Evolutionary conservation across 2,797 vertebrate genomes (phyloP).

Genomic region (Sparidentex hasta): DNA sequence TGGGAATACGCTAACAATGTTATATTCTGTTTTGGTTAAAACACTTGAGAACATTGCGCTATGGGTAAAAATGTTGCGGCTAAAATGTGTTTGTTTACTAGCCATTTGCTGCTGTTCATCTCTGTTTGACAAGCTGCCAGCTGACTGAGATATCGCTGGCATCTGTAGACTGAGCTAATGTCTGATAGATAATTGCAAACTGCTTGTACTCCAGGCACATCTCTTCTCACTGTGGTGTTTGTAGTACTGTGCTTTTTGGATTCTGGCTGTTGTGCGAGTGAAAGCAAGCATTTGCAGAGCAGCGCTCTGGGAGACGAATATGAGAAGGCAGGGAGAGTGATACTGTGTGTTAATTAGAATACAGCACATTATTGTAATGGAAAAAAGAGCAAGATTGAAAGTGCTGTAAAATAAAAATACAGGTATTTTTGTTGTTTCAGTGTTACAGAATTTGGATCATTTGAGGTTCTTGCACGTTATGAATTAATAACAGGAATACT

Average conservation of each 20-base stretch:
- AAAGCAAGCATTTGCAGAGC: constrained; percentile 9
- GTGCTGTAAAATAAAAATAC: not conserved
- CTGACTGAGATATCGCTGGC: constrained; percentile 5
- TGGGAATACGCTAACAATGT: not conserved
- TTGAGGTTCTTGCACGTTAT: too few relatives aligned
- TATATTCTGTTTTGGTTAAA: constrained; percentile 15
- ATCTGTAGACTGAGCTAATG: constrained; percentile 40
- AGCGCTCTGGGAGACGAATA: not conserved
- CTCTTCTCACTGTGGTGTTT: constrained; percentile 9
- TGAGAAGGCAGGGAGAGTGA: not conserved
- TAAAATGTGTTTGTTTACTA: constrained; percentile 18
- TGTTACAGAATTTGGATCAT: too few relatives aligned
- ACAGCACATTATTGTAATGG: not conserved
- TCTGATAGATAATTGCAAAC: constrained; percentile 34
- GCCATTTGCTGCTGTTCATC: constrained; percentile 24
- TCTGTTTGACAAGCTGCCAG: constrained; percentile 40
- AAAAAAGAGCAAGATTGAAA: not conserved
- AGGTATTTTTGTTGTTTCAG: too few relatives aligned
- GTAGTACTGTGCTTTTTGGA: constrained; percentile 30
- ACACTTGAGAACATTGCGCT: constrained; percentile 6
- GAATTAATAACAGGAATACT: too few relatives aligned
- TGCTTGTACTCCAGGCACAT: constrained; percentile 25
- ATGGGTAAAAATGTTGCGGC: constrained; percentile 15
- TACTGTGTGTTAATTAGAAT: not conserved
- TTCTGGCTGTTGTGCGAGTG: constrained; percentile 10